Evolutionary conservation across 2,888 invertebrate species (phyloP).

Genomic region (Nymphalis c-album): DNA sequence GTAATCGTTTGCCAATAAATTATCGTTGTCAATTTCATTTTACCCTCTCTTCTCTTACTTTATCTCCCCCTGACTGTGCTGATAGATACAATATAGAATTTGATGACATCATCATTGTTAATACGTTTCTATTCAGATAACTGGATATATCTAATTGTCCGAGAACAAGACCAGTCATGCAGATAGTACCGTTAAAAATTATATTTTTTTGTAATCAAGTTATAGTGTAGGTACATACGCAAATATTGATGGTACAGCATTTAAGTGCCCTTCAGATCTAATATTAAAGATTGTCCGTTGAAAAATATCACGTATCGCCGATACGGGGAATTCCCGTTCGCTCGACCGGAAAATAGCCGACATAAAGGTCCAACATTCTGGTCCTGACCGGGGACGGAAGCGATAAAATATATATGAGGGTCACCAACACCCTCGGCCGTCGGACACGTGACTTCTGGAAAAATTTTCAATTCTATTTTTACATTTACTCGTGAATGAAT

Average conservation of each 20-base stretch:
- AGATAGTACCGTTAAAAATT: not conserved
- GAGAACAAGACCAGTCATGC: too few relatives aligned
- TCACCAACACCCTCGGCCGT: slow-evolving; percentile 43
- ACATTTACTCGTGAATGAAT: not conserved
- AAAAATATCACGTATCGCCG: slow-evolving; percentile 68
- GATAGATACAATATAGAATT: too few relatives aligned
- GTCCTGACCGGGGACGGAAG: slow-evolving; percentile 61
- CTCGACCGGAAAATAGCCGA: slow-evolving; percentile 76
- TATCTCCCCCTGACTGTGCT: too few relatives aligned
- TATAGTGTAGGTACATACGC: not conserved
- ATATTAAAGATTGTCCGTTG: slow-evolving; percentile 60
- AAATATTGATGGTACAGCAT: slow-evolving; percentile 20
- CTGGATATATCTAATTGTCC: too few relatives aligned
- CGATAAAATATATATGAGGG: slow-evolving; percentile 66
- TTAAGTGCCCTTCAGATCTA: slow-evolving; percentile 34
- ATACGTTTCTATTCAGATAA: too few relatives aligned
- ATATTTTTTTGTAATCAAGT: not conserved
- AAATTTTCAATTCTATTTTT: slow-evolving; percentile 38
- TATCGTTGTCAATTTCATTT: too few relatives aligned
- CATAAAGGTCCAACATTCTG: slow-evolving; percentile 75
- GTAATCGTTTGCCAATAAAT: too few relatives aligned
- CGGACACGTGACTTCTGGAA: slow-evolving; percentile 52
- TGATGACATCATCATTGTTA: too few relatives aligned
- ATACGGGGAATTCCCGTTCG: slow-evolving; percentile 71
- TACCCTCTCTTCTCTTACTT: too few relatives aligned